These are phyloP conservation scores for Autographa gamma DNA, from an alignment of 2,888 invertebrate species.

Conservation along the genomic window DNA sequence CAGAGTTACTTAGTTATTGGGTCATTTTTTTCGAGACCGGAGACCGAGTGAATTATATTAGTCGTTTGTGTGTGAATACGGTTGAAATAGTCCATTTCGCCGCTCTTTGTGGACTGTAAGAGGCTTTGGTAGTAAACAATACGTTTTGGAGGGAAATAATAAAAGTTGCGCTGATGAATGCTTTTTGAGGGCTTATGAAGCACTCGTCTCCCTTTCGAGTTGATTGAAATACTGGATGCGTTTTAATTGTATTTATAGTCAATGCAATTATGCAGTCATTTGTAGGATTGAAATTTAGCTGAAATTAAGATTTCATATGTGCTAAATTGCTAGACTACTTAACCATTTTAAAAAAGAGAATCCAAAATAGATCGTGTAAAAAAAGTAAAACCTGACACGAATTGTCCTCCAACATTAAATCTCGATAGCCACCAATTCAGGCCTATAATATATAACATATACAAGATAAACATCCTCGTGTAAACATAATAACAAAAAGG, in stretches of 20 bases:
- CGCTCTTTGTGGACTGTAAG: conserved; percentile 71
- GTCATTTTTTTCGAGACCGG: conserved; percentile 74
- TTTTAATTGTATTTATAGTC: neutral
- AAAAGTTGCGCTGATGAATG: conserved; percentile 62
- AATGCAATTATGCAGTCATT: neutral
- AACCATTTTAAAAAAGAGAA: neutral
- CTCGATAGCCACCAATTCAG: conserved; percentile 36
- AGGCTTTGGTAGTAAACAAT: conserved; percentile 72
- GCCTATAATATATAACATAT: conserved; percentile 46
- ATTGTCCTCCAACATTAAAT: conserved; percentile 35
- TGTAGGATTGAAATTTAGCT: neutral
- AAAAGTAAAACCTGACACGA: conserved; percentile 15
- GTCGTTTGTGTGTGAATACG: conserved; percentile 78
- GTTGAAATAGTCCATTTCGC: conserved; percentile 75
- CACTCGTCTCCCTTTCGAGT: conserved; percentile 42
- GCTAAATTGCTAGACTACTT: too few relatives aligned
- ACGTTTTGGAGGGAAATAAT: conserved; percentile 63
- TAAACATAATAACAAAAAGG: conserved; percentile 64
- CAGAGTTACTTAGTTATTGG: conserved; percentile 79
- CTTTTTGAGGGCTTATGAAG: conserved; percentile 54
- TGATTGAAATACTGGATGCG: conserved; percentile 11
- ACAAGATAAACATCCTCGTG: conserved; percentile 57
- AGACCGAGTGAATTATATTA: conserved; percentile 77
- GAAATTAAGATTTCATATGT: too few relatives aligned
- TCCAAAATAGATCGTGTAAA: conserved; percentile 5